Base-by-base conservation (phyloP, 2,797 vertebrate genomes). In the Oreonectes daqikongensis region DNA sequence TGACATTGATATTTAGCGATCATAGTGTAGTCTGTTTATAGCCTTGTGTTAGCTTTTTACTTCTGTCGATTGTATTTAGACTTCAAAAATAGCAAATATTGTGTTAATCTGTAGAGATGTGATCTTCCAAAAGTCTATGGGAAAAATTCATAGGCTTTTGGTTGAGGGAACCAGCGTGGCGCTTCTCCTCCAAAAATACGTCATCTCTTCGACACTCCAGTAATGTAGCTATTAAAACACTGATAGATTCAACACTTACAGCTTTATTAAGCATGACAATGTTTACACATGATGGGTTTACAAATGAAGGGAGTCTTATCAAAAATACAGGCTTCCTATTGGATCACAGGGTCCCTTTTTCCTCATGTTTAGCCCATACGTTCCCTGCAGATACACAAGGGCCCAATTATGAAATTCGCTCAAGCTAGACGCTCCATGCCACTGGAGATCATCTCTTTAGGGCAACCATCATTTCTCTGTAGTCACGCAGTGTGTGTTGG, bases 351-450 rank as follows among this genome's bases (percentile, higher is more conserved):
- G n/a, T 35, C 40, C 26, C 69, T 42, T 61, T 66, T 61, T 59
- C 20, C 20, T 59, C 69, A 52, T 72, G 75, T 53, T 8, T 59
- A 46, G 15, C 15, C 22, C 48, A 35, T 66, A 40, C 30, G 52
- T 57, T 48, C 63, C 57, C 79, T 28, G 18, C 50, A 72, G 69
- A 66, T 46, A 20, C 69, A 73, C 57, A 53, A 68, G 63, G 40
- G 75, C 66, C 71, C 77, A 81, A 80, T 83, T 78, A 81, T 65
- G 14, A 44, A 69, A 59, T 78, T 81, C 61, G 67, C 24, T 66
- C 38, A 52, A 81, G 75, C 72, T 70, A 78, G 79, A 71, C n/a
- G n/a, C 20, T 67, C 12, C 60, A 59, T 66, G 32, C 40, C 55
- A 63, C 60, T 70, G 61, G 35, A 78, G 46, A 44, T 63, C 75